phyloP scores from a whole-genome alignment of 30 jellyfish, hydroid and myxozoan species.

The Pelagia noctiluca region DNA sequence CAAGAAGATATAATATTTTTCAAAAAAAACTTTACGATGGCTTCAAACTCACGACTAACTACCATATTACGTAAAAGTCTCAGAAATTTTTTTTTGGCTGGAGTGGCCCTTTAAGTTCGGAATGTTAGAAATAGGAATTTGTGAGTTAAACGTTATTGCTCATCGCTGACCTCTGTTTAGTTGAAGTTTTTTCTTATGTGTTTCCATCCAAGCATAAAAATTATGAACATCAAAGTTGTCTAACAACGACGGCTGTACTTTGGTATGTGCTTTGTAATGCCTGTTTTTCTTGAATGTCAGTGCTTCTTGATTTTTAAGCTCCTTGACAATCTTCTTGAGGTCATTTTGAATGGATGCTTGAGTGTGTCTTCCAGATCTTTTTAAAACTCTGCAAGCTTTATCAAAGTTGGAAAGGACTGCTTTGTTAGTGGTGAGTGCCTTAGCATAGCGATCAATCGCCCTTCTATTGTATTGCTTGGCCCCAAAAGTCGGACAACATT shows the following conservation, averaged over 20 bases:
- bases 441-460: not conserved
- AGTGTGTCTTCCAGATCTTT: slow-evolving; percentile 26
- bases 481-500: slow-evolving; percentile 9
- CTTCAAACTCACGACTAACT: no score
- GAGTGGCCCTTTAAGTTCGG: no score
- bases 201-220: slow-evolving; percentile 13
- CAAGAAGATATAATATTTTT: no score
- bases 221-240: slow-evolving; percentile 10
- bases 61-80: no score
- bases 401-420: slow-evolving; percentile 19
- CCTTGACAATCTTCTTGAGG: slow-evolving; percentile 12
- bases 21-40: no score
- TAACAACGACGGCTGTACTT: not conserved
- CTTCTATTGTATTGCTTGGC: slow-evolving; percentile 7
- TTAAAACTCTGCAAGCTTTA: not conserved
- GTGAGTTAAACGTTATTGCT: no score
- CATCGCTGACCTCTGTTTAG: not conserved
- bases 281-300: not conserved
- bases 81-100: no score
- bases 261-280: not conserved
- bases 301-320: slow-evolving; percentile 10
- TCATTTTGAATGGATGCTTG: not conserved
- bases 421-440: slow-evolving; percentile 2
- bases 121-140: no score
- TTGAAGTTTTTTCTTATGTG: slow-evolving; percentile 7